phyloP scores from a whole-genome alignment of 2,797 vertebrate species.

The Pagetopsis macropterus region DNA sequence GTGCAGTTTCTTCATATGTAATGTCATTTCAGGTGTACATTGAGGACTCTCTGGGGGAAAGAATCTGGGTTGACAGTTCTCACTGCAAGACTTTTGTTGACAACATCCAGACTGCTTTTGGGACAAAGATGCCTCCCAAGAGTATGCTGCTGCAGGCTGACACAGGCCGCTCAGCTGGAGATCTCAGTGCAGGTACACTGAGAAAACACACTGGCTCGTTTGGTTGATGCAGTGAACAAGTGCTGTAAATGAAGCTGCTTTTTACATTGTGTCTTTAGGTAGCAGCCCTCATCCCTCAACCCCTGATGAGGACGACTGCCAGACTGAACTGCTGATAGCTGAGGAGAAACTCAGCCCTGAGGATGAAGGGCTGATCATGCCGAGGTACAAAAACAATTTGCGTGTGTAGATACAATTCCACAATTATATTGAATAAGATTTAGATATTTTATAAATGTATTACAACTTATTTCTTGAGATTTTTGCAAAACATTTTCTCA shows the following conservation, averaged over 20 bases:
- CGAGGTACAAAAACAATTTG: constrained; percentile 83
- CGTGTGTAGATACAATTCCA: neutral
- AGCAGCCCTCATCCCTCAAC: constrained; percentile 97
- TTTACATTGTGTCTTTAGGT: constrained; percentile 77
- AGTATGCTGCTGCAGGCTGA: constrained; percentile 94
- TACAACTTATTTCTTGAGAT: neutral
- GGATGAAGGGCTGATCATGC: constrained; percentile 95
- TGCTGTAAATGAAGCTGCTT: neutral
- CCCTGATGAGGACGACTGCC: constrained; percentile 95
- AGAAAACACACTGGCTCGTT: neutral
- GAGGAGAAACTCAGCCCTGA: constrained; percentile 98
- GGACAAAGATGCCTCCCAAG: constrained; percentile 96
- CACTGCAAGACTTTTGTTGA: constrained; percentile 98
- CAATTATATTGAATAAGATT: neutral
- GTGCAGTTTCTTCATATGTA: neutral
- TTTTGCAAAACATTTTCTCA: neutral
- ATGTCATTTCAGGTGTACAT: constrained; percentile 91
- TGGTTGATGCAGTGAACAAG: neutral
- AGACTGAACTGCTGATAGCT: constrained; percentile 94
- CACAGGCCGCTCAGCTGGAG: constrained; percentile 87
- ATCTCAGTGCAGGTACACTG: constrained; percentile 92
- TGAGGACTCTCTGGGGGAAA: constrained; percentile 95
- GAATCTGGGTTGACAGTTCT: constrained; percentile 98
- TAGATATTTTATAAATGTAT: neutral
- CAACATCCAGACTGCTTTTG: constrained; percentile 97